These are phyloP conservation scores for Lochmaea capreae DNA, from an alignment of 2,888 invertebrate genomes.

Conservation along the genomic window DNA sequence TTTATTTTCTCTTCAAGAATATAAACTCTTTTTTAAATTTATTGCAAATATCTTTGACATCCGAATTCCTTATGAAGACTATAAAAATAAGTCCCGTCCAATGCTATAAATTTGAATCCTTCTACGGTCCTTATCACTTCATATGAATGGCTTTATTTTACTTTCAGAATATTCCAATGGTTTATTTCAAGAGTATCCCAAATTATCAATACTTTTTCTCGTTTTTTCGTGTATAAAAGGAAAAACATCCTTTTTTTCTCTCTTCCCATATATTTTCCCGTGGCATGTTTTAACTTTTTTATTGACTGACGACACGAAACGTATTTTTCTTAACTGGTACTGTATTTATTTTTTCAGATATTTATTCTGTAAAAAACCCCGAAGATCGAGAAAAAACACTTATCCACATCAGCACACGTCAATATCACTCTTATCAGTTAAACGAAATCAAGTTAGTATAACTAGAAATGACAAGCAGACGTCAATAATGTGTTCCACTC, in stretches of 20 bases:
- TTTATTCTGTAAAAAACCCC: conserved; percentile 59
- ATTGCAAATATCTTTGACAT: neutral
- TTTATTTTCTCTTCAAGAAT: no score
- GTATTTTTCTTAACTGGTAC: neutral
- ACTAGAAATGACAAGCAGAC: conserved; percentile 13
- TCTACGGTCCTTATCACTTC: neutral
- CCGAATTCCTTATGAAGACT: neutral
- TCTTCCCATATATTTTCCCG: no score
- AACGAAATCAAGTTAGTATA: conserved; percentile 52
- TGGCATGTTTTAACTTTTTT: no score
- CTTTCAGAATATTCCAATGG: no score
- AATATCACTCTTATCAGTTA: conserved; percentile 61
- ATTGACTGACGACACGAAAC: no score
- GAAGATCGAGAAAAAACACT: conserved; percentile 60
- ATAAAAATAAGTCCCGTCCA: neutral
- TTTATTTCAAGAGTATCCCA: no score
- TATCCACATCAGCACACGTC: conserved; percentile 62
- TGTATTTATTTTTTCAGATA: conserved; percentile 56
- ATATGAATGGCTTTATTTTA: neutral
- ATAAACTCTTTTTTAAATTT: neutral
- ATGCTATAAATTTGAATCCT: neutral
- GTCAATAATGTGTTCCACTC: conserved; percentile 1
- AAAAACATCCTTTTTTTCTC: no score
- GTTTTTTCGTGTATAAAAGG: no score
- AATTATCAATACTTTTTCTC: no score